Evolutionary conservation across 2,888 invertebrate species (phyloP).

Genomic region (Eumerus sabulonum): DNA sequence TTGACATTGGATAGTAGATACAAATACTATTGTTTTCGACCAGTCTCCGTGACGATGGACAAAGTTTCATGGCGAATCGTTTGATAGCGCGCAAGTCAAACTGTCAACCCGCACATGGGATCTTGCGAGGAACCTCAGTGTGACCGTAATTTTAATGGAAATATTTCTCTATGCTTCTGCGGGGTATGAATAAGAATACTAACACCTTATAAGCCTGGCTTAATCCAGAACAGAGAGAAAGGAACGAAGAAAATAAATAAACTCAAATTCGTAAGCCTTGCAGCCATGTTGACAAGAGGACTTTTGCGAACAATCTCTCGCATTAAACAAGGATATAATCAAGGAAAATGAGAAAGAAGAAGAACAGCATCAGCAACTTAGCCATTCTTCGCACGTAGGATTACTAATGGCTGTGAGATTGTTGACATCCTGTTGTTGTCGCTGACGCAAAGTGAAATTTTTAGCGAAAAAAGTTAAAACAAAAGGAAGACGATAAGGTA

Average conservation of each 20-base stretch:
- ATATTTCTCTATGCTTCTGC: too few relatives aligned
- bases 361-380: conserved; percentile 18
- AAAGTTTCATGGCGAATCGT: too few relatives aligned
- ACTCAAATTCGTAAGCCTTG: not conserved
- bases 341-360: conserved; percentile 5
- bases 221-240: too few relatives aligned
- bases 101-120: too few relatives aligned
- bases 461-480: not conserved
- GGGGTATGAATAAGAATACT: too few relatives aligned
- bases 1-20: too few relatives aligned
- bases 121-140: too few relatives aligned
- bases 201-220: too few relatives aligned
- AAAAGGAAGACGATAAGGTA: not conserved
- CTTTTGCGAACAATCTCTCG: conserved; percentile 14
- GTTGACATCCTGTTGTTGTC: conserved; percentile 20
- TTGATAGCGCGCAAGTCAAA: too few relatives aligned
- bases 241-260: not conserved
- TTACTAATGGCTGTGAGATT: conserved; percentile 40
- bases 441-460: conserved; percentile 8
- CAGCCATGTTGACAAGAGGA: conserved; percentile 7
- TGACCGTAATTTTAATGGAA: too few relatives aligned
- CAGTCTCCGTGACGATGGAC: too few relatives aligned
- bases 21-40: too few relatives aligned
- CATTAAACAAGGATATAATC: conserved; percentile 36
- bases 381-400: conserved; percentile 49